Base-by-base conservation (phyloP, 2,113 vertebrate species). In the Cynopterus brachyotis region DNA sequence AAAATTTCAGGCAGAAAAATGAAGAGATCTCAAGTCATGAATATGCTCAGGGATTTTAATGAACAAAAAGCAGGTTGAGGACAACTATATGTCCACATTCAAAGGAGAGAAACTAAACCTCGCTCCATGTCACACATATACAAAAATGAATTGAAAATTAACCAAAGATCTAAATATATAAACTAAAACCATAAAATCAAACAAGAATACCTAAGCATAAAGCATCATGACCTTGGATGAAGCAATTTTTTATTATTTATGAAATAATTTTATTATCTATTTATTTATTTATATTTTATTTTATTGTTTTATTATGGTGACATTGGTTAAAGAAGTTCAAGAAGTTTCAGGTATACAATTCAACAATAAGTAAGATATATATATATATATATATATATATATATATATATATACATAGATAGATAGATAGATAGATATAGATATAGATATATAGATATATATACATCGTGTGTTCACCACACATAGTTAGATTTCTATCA, bases 31-130 rank as follows among this genome's bases (percentile, higher is more conserved):
- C 22, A 42, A 69, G 12, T 57, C 70, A 85, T 94, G 37, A 87
- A 92, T 95, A 84, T 57, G 13, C 47, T 91, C 32, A 6, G 2
- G 76, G 22, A 69, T 15, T 57, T 93, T 50, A 96, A 92, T 30
- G 9, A 96, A 89, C 13, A 66, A 81, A 87, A 95, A 91, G 9
- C 24, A 37, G 20, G 7, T 81, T 89, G 80, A 95, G 35, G 40
- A 47, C 12, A 87, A 55, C 20, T 42, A 50, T 50, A 79, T 62
- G 60, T 53, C 32, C n/a, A 73, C 13, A 32, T n/a, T n/a, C 30
- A 92, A 89, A 72, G 88, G 59, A 96, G 12, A 85, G 8, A 53
- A 78, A 6, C 35, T 90, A 40, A 45, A 62, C n/a, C 9, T 0
- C 5, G 59, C 10, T 30, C 92, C 16, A 85, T 24, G 22, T 66